Conservation (phyloP, 2,113 vertebrate species). For the Corythornis vintsioides region DNA sequence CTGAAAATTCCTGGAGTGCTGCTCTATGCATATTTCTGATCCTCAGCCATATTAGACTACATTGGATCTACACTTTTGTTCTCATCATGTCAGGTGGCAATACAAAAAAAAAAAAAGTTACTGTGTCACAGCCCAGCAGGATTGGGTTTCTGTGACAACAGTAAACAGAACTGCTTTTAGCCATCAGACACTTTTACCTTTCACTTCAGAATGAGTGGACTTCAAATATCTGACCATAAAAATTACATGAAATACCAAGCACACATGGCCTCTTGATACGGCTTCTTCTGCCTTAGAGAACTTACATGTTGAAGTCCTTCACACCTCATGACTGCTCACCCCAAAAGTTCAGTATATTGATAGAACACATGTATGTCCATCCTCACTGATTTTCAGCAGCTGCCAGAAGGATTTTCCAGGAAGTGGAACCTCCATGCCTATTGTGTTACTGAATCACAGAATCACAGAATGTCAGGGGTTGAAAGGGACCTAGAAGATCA, state of each 20-base stretch:
- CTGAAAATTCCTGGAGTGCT: not conserved
- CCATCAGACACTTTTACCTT: not conserved
- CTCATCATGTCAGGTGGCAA: not conserved
- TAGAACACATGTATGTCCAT: not conserved
- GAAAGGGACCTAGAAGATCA: no score
- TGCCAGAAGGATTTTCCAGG: not conserved
- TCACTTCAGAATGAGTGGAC: not conserved
- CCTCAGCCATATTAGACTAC: not conserved
- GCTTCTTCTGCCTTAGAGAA: not conserved
- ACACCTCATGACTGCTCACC: not conserved
- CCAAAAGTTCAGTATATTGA: not conserved
- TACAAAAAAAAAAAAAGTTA: not conserved
- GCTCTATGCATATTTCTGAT: accelerated
- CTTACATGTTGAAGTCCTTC: not conserved
- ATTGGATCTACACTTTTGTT: not conserved
- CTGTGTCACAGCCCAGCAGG: not conserved
- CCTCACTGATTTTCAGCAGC: not conserved
- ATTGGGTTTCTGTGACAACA: not conserved
- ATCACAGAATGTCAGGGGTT: no score
- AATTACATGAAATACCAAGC: accelerated
- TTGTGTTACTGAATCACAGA: not conserved
- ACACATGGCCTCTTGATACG: not conserved
- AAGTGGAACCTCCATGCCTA: not conserved
- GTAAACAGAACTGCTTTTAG: not conserved
- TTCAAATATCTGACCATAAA: not conserved